These are phyloP conservation scores for Dione vanillae DNA, from an alignment of 2,888 invertebrate genomes.

Conservation along the genomic window DNA sequence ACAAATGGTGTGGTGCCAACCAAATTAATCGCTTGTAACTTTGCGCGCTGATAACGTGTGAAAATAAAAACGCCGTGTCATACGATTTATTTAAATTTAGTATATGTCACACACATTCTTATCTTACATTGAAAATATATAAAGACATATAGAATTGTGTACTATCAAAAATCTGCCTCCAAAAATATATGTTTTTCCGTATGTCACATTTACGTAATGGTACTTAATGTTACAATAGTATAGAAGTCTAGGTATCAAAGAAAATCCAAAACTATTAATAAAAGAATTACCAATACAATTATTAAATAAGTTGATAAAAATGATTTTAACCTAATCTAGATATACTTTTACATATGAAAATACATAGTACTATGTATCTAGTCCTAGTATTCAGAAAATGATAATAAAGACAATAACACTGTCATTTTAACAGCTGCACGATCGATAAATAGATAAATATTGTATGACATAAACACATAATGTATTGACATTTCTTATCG, in stretches of 20 bases:
- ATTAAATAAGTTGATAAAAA: too few relatives aligned
- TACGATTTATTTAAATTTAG: slow-evolving; percentile 1
- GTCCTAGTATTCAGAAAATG: background rate
- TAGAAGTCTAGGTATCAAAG: background rate
- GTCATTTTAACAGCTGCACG: background rate
- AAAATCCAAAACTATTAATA: too few relatives aligned
- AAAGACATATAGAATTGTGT: too few relatives aligned
- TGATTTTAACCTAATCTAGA: too few relatives aligned
- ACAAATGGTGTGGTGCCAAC: slow-evolving; percentile 11
- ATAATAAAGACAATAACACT: background rate
- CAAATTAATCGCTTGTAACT: slow-evolving; percentile 13
- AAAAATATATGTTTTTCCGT: too few relatives aligned
- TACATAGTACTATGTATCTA: background rate
- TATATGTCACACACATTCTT: background rate
- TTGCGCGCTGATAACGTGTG: slow-evolving; percentile 23
- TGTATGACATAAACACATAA: too few relatives aligned
- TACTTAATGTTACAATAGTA: too few relatives aligned
- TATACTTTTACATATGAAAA: background rate
- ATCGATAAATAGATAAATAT: background rate
- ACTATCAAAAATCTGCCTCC: too few relatives aligned
- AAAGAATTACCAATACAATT: too few relatives aligned
- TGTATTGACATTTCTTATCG: too few relatives aligned
- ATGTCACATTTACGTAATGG: too few relatives aligned
- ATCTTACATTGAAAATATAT: background rate
- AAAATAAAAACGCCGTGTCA: slow-evolving; percentile 9